Base-by-base conservation (phyloP, 2,797 vertebrate species). In the Channallabes apus region DNA sequence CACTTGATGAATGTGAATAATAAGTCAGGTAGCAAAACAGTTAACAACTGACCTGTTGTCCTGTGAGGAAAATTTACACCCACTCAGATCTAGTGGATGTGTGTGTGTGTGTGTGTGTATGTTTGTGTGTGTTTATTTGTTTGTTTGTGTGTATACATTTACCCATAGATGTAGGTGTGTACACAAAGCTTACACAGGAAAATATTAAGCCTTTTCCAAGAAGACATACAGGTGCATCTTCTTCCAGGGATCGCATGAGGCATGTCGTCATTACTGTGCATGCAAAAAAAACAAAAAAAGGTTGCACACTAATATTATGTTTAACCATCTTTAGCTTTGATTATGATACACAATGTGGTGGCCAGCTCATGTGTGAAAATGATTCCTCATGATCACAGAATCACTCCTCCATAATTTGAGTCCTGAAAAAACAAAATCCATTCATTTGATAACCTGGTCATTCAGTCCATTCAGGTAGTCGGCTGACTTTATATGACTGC, bases 1-100 rank as follows among this genome's bases (percentile, higher is more conserved):
- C 85, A 85, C 76, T 71, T 81, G 41, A 4, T 20, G 51, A 83
- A 56, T 22, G 68, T 69, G 59, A 38, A 32, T 29, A 56, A 72
- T 68, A 56, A 72, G 56, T 51, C 24, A n/a, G 85, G 83, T 56
- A 86, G 15, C 15, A 77, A 79, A 82, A 84, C 32, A 29, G 54
- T 67, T 84, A 81, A n/a, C 12, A 75, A 68, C 62, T 83, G 73
- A 83, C 73, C 41, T 61, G 29, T 17, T 81, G 82, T 82, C 62
- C 71, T 84, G 20, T 54, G 79, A 69, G 14, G 62, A 29, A 81
- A 81, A 83, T 68, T 67, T 27, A 85, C 38, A 15, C 69, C 24
- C 22, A 20, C 22, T 51, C 22, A 24, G 20, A 8, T 71, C 38
- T 12, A 41, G 12, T 38, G 29, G 6, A 18, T 22, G 75, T 32